These are phyloP conservation scores for Drosophila arawakana DNA, from an alignment of 1,140 invertebrate species.

Conservation along the genomic window DNA sequence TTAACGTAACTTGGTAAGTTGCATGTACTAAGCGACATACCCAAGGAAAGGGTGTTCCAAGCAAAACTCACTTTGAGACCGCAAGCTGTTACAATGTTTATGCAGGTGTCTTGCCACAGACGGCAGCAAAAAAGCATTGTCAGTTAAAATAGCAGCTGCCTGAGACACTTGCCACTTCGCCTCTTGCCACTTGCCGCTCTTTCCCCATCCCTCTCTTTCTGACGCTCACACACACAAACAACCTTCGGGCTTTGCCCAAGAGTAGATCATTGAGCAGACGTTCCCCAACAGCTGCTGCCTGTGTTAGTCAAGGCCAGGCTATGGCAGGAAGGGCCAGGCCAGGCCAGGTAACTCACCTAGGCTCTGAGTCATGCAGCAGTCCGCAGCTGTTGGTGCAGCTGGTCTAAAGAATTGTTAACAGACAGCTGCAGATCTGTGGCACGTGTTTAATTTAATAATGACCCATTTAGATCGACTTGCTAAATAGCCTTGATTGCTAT, in stretches of 20 bases:
- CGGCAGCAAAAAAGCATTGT: constrained; percentile 7
- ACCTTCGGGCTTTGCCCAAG: constrained; percentile 21
- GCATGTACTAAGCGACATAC: not conserved
- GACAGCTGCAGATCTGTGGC: constrained; percentile 34
- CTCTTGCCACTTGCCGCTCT: constrained; percentile 31
- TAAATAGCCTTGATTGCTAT: not conserved
- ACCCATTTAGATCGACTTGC: not conserved
- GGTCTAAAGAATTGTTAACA: constrained; percentile 23
- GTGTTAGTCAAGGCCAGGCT: constrained; percentile 58
- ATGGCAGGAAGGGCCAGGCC: constrained; percentile 28
- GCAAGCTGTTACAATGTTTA: constrained; percentile 78
- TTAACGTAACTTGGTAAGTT: too few species aligned
- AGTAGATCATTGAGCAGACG: constrained; percentile 44
- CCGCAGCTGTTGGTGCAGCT: constrained; percentile 16
- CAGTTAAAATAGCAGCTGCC: constrained; percentile 58
- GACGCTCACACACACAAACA: not conserved
- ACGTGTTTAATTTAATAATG: constrained; percentile 16
- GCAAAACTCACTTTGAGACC: constrained; percentile 25
- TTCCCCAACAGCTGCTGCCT: constrained; percentile 66
- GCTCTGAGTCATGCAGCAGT: constrained; percentile 51
- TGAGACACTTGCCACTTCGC: constrained; percentile 29
- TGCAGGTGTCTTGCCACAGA: constrained; percentile 67
- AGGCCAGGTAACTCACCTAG: constrained; percentile 41
- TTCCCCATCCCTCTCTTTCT: not conserved
- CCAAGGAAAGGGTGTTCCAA: constrained; percentile 1